Evolutionary conservation across 2,888 invertebrate species (phyloP).

Genomic region (Dasypolia templi): DNA sequence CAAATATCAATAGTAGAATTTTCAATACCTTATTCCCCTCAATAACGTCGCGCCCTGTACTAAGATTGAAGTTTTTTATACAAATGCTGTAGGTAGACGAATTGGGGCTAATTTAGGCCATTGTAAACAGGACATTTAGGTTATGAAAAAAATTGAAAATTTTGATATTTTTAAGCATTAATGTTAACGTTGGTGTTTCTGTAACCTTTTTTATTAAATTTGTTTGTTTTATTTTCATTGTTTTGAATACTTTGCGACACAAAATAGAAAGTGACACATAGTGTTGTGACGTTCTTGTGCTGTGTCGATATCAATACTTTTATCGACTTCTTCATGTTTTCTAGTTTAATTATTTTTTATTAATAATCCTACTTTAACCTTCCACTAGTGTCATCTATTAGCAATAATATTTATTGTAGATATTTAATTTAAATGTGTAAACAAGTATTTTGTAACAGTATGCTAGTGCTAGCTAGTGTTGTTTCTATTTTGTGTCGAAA

Average conservation of each 20-base stretch:
- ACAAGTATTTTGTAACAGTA: constrained; percentile 18
- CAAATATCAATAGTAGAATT: background rate
- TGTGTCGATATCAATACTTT: constrained; percentile 38
- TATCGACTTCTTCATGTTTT: constrained; percentile 42
- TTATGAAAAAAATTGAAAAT: constrained; percentile 39
- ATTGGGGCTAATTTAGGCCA: constrained; percentile 19
- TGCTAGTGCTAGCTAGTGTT: constrained; percentile 17
- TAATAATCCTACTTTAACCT: constrained; percentile 12
- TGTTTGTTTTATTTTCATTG: constrained; percentile 49
- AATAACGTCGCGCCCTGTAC: background rate
- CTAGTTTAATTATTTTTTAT: constrained; percentile 48
- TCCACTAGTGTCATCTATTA: constrained; percentile 44
- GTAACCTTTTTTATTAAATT: constrained; percentile 48
- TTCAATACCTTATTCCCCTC: background rate
- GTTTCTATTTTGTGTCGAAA: constrained; percentile 63
- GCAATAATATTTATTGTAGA: constrained; percentile 59
- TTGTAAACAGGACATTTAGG: constrained; percentile 40
- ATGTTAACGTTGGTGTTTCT: constrained; percentile 46
- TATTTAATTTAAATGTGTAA: constrained; percentile 29
- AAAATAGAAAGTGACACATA: constrained; percentile 51
- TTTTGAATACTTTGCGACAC: constrained; percentile 51
- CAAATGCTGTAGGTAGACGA: background rate
- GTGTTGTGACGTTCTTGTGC: constrained; percentile 55
- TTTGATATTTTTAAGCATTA: constrained; percentile 63
- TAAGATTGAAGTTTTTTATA: constrained; percentile 32